These are phyloP conservation scores for Hyles lineata DNA, from an alignment of 2,888 invertebrate species.

Conservation along the genomic window DNA sequence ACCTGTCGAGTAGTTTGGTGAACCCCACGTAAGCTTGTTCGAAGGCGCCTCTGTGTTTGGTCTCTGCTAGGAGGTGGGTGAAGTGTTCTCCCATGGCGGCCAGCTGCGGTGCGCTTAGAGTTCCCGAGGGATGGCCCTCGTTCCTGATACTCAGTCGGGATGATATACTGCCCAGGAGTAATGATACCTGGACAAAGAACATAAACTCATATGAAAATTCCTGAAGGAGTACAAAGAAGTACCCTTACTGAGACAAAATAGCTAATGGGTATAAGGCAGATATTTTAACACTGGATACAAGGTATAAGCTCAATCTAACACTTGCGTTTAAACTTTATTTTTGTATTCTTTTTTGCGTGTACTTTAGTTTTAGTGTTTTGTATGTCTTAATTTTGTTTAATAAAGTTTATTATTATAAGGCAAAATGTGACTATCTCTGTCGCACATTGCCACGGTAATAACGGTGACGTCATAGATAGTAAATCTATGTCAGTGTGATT, in stretches of 20 bases:
- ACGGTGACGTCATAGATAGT: no score
- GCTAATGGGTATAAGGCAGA: not conserved
- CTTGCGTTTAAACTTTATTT: no score
- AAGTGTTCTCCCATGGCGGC: slow-evolving; percentile 87
- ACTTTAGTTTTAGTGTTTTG: no score
- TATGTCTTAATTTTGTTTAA: no score
- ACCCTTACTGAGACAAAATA: not conserved
- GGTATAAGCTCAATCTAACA: no score
- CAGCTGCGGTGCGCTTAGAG: slow-evolving; percentile 80
- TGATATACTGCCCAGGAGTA: slow-evolving; percentile 88
- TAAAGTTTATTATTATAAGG: no score
- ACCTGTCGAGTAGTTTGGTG: slow-evolving; percentile 88
- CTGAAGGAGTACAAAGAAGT: not conserved
- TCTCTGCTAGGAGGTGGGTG: slow-evolving; percentile 87
- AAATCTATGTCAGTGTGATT: no score
- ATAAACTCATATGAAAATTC: not conserved
- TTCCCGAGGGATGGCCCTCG: slow-evolving; percentile 48
- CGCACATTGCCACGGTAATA: no score
- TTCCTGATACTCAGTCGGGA: slow-evolving; percentile 75
- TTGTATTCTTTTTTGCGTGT: no score
- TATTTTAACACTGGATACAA: no score
- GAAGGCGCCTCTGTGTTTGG: slow-evolving; percentile 98
- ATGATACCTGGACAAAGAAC: slow-evolving; percentile 71
- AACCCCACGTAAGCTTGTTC: slow-evolving; percentile 97
- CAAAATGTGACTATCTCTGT: no score